A percentile compares a stretch with the other conserved stretches of the same genome.
These are phyloP conservation scores for Ammodytes marinus DNA, from an alignment of 2,113 vertebrate genomes.

Conservation along the genomic window DNA sequence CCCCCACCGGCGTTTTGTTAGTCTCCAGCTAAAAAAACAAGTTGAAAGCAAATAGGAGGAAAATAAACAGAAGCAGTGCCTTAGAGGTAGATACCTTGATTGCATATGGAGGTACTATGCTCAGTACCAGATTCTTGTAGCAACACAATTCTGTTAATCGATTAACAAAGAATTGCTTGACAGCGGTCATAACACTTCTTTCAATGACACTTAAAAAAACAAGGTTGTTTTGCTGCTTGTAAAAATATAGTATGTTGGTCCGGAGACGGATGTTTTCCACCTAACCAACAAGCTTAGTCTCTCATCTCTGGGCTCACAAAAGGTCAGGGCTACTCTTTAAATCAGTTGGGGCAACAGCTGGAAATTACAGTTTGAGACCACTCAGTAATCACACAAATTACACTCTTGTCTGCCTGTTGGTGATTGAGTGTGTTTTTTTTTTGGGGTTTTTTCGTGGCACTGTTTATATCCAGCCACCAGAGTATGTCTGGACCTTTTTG, in stretches of 20 bases:
- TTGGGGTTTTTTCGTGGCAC: too few relatives aligned
- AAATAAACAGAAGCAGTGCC: constrained; percentile 45
- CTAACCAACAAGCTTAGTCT: constrained; percentile 24
- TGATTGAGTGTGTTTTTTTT: constrained; percentile 17
- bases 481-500: constrained; percentile 19
- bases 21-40: constrained; percentile 60
- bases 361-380: constrained; percentile 73
- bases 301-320: constrained; percentile 48
- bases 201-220: neutral
- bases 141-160: neutral
- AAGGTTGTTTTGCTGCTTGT: constrained; percentile 12
- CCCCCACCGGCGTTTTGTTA: constrained; percentile 64
- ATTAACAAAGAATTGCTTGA: neutral
- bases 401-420: constrained; percentile 33
- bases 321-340: constrained; percentile 53
- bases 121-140: neutral
- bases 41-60: constrained; percentile 51
- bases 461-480: constrained; percentile 30
- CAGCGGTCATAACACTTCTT: neutral
- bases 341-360: constrained; percentile 67
- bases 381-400: constrained; percentile 79
- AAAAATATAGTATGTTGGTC: constrained; percentile 20
- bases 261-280: constrained; percentile 30
- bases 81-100: constrained; percentile 26
- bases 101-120: constrained; percentile 6